Evolutionary conservation across 1,140 invertebrate species (phyloP).

Genomic region (Sesamia nonagrioides): DNA sequence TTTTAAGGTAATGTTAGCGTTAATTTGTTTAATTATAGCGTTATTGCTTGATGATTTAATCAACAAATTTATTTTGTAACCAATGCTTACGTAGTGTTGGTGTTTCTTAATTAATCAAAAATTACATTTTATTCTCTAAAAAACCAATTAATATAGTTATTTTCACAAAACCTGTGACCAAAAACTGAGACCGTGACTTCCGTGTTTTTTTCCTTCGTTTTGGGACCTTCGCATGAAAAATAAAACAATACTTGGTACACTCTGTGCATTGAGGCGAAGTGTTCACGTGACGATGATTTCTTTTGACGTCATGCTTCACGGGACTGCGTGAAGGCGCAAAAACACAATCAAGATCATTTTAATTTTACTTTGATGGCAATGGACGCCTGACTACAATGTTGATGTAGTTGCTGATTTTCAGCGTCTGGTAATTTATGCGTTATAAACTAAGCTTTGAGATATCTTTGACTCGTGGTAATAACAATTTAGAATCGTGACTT

Average conservation of each 20-base stretch:
- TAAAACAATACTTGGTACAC: slow-evolving; percentile 56
- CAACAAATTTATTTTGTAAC: too few relatives aligned
- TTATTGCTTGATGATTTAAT: neutral
- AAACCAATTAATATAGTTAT: neutral
- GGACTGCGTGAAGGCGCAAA: slow-evolving; percentile 30
- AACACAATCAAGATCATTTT: slow-evolving; percentile 43
- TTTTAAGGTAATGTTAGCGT: slow-evolving; percentile 9
- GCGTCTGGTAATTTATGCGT: neutral
- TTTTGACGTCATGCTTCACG: slow-evolving; percentile 50
- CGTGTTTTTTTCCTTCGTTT: slow-evolving; percentile 60
- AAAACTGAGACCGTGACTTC: slow-evolving; percentile 68
- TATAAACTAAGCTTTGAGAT: neutral
- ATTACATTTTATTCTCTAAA: neutral
- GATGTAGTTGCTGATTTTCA: neutral
- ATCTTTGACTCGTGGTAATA: neutral
- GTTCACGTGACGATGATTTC: slow-evolving; percentile 53
- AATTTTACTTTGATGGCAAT: slow-evolving; percentile 32
- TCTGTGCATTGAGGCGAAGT: slow-evolving; percentile 34
- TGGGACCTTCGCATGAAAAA: slow-evolving; percentile 52
- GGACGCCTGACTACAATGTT: neutral
- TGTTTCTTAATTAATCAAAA: neutral
- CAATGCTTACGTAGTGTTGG: too few relatives aligned
- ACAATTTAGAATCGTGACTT: slow-evolving; percentile 16
- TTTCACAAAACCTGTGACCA: neutral
- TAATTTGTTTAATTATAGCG: neutral